Conservation (phyloP, 2,797 vertebrate species). For the Coranthus polyacanthus region DNA sequence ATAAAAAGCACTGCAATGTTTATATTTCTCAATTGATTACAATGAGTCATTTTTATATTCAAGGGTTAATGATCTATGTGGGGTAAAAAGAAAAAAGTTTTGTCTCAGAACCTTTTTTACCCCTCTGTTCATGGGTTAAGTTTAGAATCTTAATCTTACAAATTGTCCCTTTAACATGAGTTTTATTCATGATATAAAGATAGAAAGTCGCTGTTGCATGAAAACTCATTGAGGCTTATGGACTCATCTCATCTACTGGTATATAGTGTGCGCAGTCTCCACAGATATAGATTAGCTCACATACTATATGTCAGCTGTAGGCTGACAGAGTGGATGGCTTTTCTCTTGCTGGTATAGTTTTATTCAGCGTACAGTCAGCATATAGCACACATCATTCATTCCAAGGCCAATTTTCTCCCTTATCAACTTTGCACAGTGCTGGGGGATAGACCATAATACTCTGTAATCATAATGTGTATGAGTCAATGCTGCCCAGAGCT, state of each 20-base stretch:
- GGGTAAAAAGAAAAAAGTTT: no score
- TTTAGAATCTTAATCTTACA: no score
- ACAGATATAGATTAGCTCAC: not conserved
- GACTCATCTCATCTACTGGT: not conserved
- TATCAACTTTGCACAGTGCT: conserved; percentile 13
- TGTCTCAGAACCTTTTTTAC: no score
- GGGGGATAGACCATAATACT: conserved; percentile 15
- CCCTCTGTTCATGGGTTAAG: no score
- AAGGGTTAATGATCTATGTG: no score
- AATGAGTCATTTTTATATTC: not conserved
- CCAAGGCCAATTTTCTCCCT: not conserved
- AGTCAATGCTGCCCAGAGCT: conserved; percentile 34
- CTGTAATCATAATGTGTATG: conserved; percentile 45
- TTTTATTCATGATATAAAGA: not conserved
- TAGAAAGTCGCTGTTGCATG: not conserved
- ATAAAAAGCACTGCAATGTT: no score
- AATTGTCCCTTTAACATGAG: not conserved
- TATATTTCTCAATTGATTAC: no score
- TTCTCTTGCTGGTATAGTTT: conserved; percentile 7
- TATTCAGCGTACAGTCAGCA: conserved; percentile 1
- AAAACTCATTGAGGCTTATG: not conserved
- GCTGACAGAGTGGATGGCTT: conserved; percentile 5
- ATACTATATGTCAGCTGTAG: not conserved
- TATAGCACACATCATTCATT: conserved; percentile 15
- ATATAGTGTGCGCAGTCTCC: not conserved